Conservation (phyloP, 2,113 vertebrate species). For the Sciurus niger region DNA sequence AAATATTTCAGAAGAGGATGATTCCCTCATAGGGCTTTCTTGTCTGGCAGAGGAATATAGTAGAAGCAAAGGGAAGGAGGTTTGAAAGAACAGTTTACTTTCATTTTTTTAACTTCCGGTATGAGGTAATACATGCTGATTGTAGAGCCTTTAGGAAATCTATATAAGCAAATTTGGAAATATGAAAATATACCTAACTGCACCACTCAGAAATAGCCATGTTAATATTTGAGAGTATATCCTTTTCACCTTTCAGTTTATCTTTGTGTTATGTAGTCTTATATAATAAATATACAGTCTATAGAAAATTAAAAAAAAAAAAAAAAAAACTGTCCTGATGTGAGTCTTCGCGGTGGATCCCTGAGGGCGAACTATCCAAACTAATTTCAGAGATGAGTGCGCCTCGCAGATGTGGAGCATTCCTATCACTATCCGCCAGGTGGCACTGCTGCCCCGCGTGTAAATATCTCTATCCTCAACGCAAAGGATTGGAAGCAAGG, state of each 20-base stretch:
- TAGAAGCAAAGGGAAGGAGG: background rate
- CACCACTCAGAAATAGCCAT: conserved; percentile 1
- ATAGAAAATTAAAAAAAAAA: background rate
- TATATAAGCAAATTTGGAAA: background rate
- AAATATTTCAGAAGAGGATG: background rate
- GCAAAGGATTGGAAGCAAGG: background rate
- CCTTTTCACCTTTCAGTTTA: background rate
- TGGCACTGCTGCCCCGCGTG: conserved; percentile 77
- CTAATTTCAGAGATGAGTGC: background rate
- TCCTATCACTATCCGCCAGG: conserved; percentile 72
- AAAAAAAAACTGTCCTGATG: background rate
- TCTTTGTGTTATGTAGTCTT: background rate
- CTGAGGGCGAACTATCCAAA: background rate
- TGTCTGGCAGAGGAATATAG: background rate
- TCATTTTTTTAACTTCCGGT: background rate
- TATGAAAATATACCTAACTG: conserved; percentile 21
- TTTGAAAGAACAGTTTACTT: background rate
- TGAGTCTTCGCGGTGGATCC: background rate
- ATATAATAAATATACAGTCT: background rate
- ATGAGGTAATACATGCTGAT: background rate
- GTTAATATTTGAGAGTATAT: background rate
- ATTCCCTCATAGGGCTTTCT: background rate
- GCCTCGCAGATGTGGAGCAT: background rate
- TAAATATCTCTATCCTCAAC: background rate
- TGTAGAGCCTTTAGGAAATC: background rate